phyloP scores from a whole-genome alignment of 2,113 vertebrate species.

The Todiramphus chloris region DNA sequence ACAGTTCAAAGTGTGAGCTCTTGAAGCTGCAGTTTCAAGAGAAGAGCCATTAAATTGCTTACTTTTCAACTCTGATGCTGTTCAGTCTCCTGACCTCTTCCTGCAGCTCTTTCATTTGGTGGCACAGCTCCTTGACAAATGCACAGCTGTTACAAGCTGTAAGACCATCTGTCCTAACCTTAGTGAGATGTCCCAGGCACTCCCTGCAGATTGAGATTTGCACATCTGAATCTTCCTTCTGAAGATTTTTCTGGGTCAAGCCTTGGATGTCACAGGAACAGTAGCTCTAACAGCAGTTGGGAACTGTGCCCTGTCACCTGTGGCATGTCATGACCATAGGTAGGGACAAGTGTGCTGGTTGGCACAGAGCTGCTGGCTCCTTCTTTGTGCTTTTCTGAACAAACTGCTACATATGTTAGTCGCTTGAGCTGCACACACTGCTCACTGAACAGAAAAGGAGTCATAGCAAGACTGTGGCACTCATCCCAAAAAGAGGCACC shows the following conservation, averaged over 20 bases:
- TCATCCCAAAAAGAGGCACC: background rate
- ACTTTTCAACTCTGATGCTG: background rate
- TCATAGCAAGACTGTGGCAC: background rate
- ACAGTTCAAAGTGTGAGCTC: background rate
- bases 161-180: background rate
- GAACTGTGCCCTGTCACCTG: background rate
- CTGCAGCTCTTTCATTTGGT: background rate
- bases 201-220: background rate
- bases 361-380: background rate
- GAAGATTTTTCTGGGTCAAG: background rate
- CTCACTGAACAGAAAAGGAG: background rate
- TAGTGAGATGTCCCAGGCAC: background rate
- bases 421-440: background rate
- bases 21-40: background rate
- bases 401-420: background rate
- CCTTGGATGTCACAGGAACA: background rate
- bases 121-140: background rate
- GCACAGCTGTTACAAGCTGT: conserved; percentile 17
- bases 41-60: background rate
- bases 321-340: background rate
- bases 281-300: background rate
- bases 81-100: background rate
- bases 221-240: background rate
- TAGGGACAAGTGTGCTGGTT: background rate
- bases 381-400: background rate